A percentile compares a stretch with the other conserved stretches of the same genome.
phyloP scores from a whole-genome alignment of 2,888 invertebrate species.

The Anthrax anthrax region DNA sequence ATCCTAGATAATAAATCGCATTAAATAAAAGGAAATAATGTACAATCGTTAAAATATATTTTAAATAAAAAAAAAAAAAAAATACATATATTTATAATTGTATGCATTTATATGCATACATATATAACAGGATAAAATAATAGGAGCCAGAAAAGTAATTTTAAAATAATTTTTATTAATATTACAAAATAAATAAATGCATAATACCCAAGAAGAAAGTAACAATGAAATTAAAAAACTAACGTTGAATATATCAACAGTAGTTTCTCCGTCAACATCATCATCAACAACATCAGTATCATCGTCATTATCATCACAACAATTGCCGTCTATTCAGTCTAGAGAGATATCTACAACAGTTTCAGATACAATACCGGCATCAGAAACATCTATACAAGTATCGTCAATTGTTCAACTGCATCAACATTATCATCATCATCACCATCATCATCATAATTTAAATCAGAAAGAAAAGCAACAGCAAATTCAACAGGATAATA shows the following conservation, averaged over 20 bases:
- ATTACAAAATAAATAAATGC: too few species aligned
- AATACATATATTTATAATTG: too few species aligned
- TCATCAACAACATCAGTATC: neutral
- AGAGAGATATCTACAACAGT: too few species aligned
- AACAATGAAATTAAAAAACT: neutral
- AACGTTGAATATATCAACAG: neutral
- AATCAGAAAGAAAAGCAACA: neutral
- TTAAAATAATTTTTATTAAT: too few species aligned
- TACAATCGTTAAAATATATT: too few species aligned
- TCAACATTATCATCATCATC: neutral
- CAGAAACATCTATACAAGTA: neutral
- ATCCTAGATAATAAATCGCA: too few species aligned
- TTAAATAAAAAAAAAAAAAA: neutral
- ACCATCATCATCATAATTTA: neutral
- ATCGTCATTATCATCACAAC: too few species aligned
- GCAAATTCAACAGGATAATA: too few species aligned
- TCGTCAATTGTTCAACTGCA: neutral
- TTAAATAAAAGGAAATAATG: too few species aligned
- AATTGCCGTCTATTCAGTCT: too few species aligned
- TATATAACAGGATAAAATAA: neutral
- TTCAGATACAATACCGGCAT: neutral
- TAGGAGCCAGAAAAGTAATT: neutral
- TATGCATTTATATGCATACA: too few species aligned
- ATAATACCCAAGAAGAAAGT: neutral
- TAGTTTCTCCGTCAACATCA: neutral